phyloP scores from a whole-genome alignment of 2,113 vertebrate species.

The Illadopsis cleaveri region DNA sequence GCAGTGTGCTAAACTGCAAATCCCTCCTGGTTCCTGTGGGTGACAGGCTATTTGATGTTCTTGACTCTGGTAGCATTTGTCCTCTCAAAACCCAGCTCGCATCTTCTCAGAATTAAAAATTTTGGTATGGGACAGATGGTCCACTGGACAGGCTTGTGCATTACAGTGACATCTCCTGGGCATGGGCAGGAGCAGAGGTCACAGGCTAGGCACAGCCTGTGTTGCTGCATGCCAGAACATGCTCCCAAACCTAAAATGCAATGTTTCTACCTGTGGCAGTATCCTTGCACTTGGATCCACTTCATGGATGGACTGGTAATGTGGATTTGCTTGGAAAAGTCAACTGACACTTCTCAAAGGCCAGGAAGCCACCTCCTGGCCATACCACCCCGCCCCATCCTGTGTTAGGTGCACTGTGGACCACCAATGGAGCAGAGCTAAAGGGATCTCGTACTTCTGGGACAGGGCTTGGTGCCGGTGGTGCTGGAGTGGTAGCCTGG shows the following conservation, averaged over 20 bases:
- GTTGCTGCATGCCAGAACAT: rapidly evolving
- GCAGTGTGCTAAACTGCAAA: background rate
- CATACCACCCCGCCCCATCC: too few relatives aligned
- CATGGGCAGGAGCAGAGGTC: background rate
- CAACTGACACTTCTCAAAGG: too few relatives aligned
- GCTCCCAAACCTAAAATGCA: background rate
- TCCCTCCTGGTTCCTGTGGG: background rate
- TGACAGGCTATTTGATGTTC: background rate
- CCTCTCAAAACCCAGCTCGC: background rate
- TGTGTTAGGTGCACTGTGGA: too few relatives aligned
- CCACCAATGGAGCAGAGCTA: too few relatives aligned
- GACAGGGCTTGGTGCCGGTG: too few relatives aligned
- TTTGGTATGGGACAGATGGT: rapidly evolving
- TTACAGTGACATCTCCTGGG: background rate
- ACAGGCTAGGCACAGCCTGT: too few relatives aligned
- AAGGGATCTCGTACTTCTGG: too few relatives aligned
- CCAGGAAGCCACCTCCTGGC: too few relatives aligned
- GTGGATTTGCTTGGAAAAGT: too few relatives aligned
- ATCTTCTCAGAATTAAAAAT: background rate
- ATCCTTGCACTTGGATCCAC: background rate
- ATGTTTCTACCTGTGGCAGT: background rate
- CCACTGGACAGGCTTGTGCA: background rate
- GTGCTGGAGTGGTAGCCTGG: too few relatives aligned
- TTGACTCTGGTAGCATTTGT: background rate
- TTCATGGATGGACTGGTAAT: too few relatives aligned